Conservation (phyloP, 2,113 vertebrate species). For the Nothobranchius furzeri region DNA sequence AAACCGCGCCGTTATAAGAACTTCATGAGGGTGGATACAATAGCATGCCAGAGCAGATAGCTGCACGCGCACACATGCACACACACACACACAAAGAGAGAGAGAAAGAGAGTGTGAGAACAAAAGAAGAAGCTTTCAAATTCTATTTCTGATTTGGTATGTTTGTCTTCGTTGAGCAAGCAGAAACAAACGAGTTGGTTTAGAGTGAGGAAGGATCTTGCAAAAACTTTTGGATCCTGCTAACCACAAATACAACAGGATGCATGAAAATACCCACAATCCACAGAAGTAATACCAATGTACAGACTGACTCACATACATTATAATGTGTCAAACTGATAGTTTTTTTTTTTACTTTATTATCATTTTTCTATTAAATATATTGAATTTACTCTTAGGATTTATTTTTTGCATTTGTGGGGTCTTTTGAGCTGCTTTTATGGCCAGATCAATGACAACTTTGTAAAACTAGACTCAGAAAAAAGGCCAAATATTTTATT, state of each 20-base stretch:
- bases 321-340: not conserved
- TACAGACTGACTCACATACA: not conserved
- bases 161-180: conserved; percentile 56
- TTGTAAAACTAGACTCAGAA: too few relatives aligned
- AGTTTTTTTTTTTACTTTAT: too few relatives aligned
- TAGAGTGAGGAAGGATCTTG: conserved; percentile 34
- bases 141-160: conserved; percentile 45
- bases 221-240: conserved; percentile 18
- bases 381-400: too few relatives aligned
- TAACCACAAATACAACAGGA: conserved; percentile 2
- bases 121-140: conserved; percentile 52
- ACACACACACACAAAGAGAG: too few relatives aligned
- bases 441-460: too few relatives aligned
- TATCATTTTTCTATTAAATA: too few relatives aligned
- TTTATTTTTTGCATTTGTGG: too few relatives aligned
- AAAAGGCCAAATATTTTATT: too few relatives aligned
- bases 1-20: conserved; percentile 69
- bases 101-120: too few relatives aligned
- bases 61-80: conserved; percentile 60
- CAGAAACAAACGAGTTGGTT: conserved; percentile 65
- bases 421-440: too few relatives aligned
- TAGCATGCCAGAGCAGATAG: conserved; percentile 67
- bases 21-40: conserved; percentile 67
- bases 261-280: conserved; percentile 10
- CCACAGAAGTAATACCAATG: not conserved